Percentiles rank a stretch among this genome's conserved stretches.
Conservation (phyloP, 2,113 vertebrate genomes). For the Nibea albiflora region DNA sequence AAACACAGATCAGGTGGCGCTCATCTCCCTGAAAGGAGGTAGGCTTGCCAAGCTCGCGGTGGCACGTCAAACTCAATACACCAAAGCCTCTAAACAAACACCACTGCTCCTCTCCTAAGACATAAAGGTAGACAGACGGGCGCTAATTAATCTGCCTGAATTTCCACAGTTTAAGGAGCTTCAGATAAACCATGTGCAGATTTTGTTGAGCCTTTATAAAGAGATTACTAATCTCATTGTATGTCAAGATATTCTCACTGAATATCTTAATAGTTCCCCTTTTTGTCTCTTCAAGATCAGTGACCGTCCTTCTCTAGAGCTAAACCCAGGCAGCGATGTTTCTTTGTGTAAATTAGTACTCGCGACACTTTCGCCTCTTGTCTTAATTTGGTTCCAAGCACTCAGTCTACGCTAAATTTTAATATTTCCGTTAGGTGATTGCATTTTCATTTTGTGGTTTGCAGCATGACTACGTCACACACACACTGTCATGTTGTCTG, state of each 20-base stretch:
- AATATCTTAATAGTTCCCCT: background rate
- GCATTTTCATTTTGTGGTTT: background rate
- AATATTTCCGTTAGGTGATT: background rate
- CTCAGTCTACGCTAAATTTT: background rate
- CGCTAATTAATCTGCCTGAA: no score
- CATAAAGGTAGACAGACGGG: background rate
- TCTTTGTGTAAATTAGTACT: background rate
- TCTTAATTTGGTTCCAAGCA: background rate
- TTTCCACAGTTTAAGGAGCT: background rate
- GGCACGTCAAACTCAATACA: slow-evolving; percentile 43
- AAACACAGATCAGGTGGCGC: slow-evolving; percentile 70
- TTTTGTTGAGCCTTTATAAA: background rate
- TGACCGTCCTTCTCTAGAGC: background rate
- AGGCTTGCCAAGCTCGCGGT: slow-evolving; percentile 18
- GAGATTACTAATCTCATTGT: background rate
- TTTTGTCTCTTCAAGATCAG: background rate
- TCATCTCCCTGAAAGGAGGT: slow-evolving; percentile 55
- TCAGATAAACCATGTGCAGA: background rate
- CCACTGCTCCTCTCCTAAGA: background rate
- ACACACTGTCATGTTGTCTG: background rate
- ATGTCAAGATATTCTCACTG: background rate
- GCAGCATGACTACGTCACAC: background rate
- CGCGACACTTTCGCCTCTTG: background rate
- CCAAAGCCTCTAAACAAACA: slow-evolving; percentile 16
- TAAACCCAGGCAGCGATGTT: background rate